phyloP scores from a whole-genome alignment of 1,140 invertebrate species.

The Riptortus pedestris region DNA sequence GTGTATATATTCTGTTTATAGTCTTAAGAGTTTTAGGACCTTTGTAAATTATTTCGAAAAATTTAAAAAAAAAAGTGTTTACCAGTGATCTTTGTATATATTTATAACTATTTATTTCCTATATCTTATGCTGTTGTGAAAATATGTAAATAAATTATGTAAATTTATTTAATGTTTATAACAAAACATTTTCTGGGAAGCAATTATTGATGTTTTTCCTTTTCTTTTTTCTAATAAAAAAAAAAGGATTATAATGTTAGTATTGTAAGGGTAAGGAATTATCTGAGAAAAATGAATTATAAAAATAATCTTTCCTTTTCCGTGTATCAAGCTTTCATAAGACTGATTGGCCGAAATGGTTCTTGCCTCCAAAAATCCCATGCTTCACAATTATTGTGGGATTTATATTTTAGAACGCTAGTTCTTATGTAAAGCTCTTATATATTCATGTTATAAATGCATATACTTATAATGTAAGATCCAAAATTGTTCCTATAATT shows the following conservation, averaged over 20 bases:
- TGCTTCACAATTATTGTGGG: background rate
- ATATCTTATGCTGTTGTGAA: slow-evolving; percentile 2
- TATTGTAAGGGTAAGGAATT: background rate
- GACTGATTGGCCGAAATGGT: slow-evolving; percentile 7
- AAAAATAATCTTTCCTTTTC: no score
- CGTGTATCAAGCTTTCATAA: slow-evolving; percentile 7
- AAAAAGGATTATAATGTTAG: background rate
- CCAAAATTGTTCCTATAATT: slow-evolving; percentile 7
- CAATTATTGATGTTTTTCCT: slow-evolving; percentile 14
- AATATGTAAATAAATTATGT: slow-evolving; percentile 15
- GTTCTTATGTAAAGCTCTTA: slow-evolving; percentile 8
- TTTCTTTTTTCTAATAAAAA: background rate
- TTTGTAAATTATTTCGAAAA: slow-evolving; percentile 1
- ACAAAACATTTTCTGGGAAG: background rate
- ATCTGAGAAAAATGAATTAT: background rate
- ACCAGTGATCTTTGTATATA: slow-evolving; percentile 17
- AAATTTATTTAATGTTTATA: slow-evolving; percentile 9
- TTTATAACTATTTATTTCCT: slow-evolving; percentile 6
- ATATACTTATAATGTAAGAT: background rate
- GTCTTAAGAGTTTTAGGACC: no score
- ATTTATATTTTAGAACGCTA: background rate
- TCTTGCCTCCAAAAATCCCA: slow-evolving; percentile 1
- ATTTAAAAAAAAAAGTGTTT: slow-evolving; percentile 5
- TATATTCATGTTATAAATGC: slow-evolving; percentile 4
- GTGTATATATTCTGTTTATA: slow-evolving; percentile 13